Conservation (phyloP, 2,113 vertebrate genomes). For the Sardina pilchardus region DNA sequence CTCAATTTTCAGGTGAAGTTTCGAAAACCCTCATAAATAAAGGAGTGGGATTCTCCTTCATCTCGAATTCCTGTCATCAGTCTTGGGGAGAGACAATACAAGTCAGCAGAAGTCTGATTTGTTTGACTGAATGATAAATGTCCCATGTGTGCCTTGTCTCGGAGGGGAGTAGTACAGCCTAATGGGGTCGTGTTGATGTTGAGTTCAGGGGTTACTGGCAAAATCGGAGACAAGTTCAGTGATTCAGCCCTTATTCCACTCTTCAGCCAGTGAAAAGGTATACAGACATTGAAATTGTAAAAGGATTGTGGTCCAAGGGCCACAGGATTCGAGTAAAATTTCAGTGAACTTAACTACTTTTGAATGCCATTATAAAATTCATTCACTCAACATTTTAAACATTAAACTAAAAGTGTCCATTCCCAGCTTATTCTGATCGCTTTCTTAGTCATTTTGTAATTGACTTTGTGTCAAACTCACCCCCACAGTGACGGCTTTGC, state of each 20-base stretch:
- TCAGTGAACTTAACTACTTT: background rate
- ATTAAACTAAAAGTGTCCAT: conserved; percentile 26
- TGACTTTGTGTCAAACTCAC: conserved; percentile 24
- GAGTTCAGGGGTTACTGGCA: background rate
- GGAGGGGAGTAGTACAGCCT: background rate
- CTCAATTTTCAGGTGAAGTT: conserved; percentile 7
- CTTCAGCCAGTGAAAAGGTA: background rate
- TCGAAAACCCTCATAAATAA: background rate
- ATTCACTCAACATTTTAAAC: background rate
- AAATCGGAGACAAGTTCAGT: background rate
- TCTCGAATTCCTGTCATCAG: background rate
- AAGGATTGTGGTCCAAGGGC: background rate
- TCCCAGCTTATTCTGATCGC: conserved; percentile 23
- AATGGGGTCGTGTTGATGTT: background rate
- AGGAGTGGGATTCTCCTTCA: background rate
- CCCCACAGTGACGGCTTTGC: conserved; percentile 10
- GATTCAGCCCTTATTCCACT: background rate
- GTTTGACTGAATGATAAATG: background rate
- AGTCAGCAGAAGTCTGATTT: background rate
- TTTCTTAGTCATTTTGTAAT: conserved; percentile 30
- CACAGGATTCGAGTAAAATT: background rate
- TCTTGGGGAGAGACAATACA: background rate
- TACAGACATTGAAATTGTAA: background rate
- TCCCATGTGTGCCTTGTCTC: too few species aligned
- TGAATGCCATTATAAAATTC: background rate